Conservation (phyloP, 2,113 vertebrate species). For the Ranitomeya variabilis region DNA sequence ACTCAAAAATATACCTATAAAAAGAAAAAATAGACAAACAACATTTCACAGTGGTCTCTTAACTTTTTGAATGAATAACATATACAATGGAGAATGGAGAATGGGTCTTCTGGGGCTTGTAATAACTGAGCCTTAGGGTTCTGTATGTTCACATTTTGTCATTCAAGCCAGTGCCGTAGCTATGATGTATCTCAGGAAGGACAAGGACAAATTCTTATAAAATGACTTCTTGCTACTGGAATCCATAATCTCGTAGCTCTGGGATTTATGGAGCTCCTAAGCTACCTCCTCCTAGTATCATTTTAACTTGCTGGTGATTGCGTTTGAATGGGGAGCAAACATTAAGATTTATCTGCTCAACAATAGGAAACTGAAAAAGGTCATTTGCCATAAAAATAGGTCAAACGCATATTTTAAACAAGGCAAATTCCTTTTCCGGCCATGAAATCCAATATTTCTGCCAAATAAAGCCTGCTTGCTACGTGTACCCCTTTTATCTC, state of each 20-base stretch:
- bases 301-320: not conserved
- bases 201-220: constrained; percentile 1
- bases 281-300: not conserved
- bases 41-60: too few species aligned
- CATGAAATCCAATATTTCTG: constrained; percentile 33
- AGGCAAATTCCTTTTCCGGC: not conserved
- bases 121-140: not conserved
- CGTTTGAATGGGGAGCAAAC: not conserved
- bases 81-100: not conserved
- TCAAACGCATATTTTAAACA: constrained; percentile 35
- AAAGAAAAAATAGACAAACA: too few species aligned
- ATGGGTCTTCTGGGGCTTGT: not conserved
- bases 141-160: not conserved
- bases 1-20: too few species aligned
- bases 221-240: not conserved
- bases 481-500: constrained; percentile 45
- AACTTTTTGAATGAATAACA: not conserved
- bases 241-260: not conserved
- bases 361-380: constrained; percentile 2
- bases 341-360: constrained; percentile 6
- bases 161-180: not conserved
- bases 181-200: not conserved
- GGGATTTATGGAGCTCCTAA: not conserved
- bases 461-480: constrained; percentile 3
- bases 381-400: constrained; percentile 14